phyloP scores from a whole-genome alignment of 2,113 vertebrate genomes.

The Pelvicachromis taeniatus region DNA sequence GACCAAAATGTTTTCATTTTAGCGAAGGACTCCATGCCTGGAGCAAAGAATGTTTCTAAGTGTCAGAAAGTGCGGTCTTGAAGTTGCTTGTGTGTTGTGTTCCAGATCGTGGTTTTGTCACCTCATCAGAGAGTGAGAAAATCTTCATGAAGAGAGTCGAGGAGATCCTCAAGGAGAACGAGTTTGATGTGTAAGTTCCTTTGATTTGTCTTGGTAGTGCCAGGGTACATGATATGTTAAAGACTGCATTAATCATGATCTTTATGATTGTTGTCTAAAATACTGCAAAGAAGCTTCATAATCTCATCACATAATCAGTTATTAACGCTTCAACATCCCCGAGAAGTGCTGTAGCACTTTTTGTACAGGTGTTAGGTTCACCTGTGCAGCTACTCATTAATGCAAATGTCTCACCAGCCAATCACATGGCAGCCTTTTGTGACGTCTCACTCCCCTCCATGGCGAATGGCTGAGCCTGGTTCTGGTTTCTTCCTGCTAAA shows the following conservation, averaged over 20 bases:
- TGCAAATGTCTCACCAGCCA: neutral
- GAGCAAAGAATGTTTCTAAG: neutral
- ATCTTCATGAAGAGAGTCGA: slow-evolving; percentile 90
- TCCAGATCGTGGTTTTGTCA: slow-evolving; percentile 84
- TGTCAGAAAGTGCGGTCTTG: neutral
- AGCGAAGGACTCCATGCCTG: neutral
- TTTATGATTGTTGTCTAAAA: neutral
- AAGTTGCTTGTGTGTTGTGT: slow-evolving; percentile 36
- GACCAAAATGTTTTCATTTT: neutral
- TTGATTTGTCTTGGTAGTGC: neutral
- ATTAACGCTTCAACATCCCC: neutral
- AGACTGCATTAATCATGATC: neutral
- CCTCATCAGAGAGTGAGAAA: slow-evolving; percentile 85
- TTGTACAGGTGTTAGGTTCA: neutral
- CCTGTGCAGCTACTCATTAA: neutral
- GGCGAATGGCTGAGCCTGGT: neutral
- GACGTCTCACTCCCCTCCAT: neutral
- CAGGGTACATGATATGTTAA: neutral
- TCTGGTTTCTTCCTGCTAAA: neutral
- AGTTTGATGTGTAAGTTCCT: slow-evolving; percentile 88
- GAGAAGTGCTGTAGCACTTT: neutral
- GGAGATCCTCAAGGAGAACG: slow-evolving; percentile 89
- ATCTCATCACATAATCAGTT: neutral
- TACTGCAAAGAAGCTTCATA: neutral
- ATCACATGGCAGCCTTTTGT: neutral